Conservation (phyloP, 2,113 vertebrate species). For the Oophaga pumilio region DNA sequence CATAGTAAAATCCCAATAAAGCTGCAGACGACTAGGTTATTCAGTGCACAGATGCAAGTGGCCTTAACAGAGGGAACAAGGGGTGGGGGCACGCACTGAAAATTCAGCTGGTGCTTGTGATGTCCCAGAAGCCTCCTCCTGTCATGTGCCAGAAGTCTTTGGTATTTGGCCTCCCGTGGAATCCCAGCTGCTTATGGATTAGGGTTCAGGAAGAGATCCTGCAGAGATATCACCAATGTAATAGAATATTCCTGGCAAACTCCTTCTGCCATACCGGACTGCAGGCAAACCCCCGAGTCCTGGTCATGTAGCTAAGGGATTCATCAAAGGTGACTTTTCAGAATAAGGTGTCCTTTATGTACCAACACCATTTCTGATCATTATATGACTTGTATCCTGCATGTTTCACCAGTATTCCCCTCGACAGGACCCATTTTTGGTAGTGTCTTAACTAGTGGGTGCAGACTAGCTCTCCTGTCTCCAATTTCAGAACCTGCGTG, state of each 20-base stretch:
- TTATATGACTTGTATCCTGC: no score
- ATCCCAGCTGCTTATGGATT: slow-evolving; percentile 52
- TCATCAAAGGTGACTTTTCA: no score
- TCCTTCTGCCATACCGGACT: not conserved
- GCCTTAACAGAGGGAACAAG: not conserved
- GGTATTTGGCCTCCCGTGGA: slow-evolving; percentile 25
- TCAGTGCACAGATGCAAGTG: not conserved
- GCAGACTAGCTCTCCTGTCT: no score
- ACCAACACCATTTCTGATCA: no score
- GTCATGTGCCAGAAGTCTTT: not conserved
- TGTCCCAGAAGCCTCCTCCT: not conserved
- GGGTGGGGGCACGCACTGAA: not conserved
- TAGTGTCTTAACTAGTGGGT: no score
- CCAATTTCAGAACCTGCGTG: no score
- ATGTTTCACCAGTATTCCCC: no score
- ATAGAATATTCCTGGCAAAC: slow-evolving; percentile 21
- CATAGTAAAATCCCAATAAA: not conserved
- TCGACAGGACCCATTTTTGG: no score
- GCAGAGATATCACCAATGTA: slow-evolving; percentile 11
- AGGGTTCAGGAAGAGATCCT: not conserved
- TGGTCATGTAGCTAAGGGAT: no score
- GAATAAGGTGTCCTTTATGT: no score
- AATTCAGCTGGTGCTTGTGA: slow-evolving; percentile 1
- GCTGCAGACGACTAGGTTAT: not conserved
- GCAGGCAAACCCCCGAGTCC: not conserved